phyloP scores from a whole-genome alignment of 2,113 vertebrate species.

The Turdus rufiventris region DNA sequence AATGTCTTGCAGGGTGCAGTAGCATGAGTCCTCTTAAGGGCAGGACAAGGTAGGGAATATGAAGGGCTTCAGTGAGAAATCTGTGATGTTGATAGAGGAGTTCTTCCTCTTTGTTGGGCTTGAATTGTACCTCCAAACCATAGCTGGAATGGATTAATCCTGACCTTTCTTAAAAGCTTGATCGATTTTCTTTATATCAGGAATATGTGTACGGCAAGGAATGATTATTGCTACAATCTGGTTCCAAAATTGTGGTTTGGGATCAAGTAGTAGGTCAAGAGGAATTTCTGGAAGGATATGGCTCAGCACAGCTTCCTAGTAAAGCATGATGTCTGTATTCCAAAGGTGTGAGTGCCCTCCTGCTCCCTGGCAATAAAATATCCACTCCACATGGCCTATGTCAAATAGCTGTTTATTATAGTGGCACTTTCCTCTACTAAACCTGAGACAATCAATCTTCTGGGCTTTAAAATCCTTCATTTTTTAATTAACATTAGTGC shows the following conservation, averaged over 20 bases:
- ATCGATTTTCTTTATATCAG: constrained; percentile 54
- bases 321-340: background rate
- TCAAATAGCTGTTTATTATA: background rate
- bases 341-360: background rate
- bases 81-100: background rate
- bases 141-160: constrained; percentile 42
- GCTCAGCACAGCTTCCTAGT: background rate
- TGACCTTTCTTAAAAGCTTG: constrained; percentile 55
- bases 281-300: constrained; percentile 14
- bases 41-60: background rate
- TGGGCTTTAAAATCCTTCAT: background rate
- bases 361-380: background rate
- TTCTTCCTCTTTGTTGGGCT: constrained; percentile 23
- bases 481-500: background rate
- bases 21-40: background rate
- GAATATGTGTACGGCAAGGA: background rate
- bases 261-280: constrained; percentile 30
- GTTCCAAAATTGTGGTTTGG: constrained; percentile 21
- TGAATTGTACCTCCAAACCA: background rate
- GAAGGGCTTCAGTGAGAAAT: background rate
- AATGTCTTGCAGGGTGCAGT: background rate
- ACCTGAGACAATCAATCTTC: background rate
- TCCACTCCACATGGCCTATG: background rate
- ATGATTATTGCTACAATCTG: constrained; percentile 4
- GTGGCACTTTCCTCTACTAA: background rate